Evolutionary conservation across 2,888 invertebrate species (phyloP).

Genomic region (Trisateles emortualis): DNA sequence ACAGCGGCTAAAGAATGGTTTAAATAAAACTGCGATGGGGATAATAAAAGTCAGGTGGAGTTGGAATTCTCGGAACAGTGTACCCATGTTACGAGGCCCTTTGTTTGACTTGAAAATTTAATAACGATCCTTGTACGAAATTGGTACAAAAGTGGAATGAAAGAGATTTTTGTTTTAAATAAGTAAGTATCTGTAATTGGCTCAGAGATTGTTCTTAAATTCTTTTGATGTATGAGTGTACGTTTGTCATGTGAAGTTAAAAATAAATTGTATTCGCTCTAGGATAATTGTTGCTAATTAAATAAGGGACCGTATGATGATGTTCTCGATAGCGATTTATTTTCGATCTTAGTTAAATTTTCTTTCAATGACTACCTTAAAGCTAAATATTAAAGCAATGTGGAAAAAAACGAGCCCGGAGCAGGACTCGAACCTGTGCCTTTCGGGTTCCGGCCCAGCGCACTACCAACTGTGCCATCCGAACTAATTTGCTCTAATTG

Average conservation of each 20-base stretch:
- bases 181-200: not conserved
- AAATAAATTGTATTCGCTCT: not conserved
- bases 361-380: too few relatives aligned
- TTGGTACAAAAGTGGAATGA: conserved; percentile 7
- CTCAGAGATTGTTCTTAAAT: not conserved
- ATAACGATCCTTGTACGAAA: conserved; percentile 21
- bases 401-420: too few relatives aligned
- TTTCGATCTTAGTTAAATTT: too few relatives aligned
- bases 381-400: too few relatives aligned
- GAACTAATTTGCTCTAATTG: too few relatives aligned
- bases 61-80: conserved; percentile 31
- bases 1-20: too few relatives aligned
- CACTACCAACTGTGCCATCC: too few relatives aligned
- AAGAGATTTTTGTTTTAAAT: not conserved
- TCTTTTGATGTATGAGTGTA: not conserved
- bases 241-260: not conserved
- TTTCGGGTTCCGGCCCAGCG: too few relatives aligned
- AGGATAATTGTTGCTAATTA: too few relatives aligned
- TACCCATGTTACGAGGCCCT: conserved; percentile 28
- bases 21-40: conserved; percentile 41
- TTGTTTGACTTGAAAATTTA: conserved; percentile 27
- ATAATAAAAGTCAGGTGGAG: conserved; percentile 50
- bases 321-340: too few relatives aligned
- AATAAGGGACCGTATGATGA: too few relatives aligned
- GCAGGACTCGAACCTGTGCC: too few relatives aligned